Percentiles rank a stretch among this genome's conserved stretches.
These are phyloP conservation scores for Heliconius cydno DNA, from an alignment of 2,888 invertebrate species.

Conservation along the genomic window DNA sequence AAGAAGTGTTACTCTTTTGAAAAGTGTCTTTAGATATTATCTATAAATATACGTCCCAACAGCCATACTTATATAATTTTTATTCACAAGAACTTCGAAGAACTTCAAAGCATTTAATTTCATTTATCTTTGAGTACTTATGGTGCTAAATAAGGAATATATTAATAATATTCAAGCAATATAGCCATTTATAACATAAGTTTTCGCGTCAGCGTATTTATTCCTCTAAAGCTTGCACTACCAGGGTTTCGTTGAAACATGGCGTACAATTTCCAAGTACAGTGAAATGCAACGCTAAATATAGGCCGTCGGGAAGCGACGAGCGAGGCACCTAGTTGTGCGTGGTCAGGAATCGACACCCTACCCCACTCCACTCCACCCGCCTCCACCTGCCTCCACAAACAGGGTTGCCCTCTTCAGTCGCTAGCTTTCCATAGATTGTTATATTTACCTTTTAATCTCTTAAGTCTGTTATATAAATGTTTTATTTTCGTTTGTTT, in stretches of 20 bases:
- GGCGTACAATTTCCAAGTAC: constrained; percentile 53
- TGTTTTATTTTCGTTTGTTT: constrained; percentile 21
- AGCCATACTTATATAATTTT: not conserved
- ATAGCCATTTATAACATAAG: constrained; percentile 4
- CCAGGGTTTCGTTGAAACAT: constrained; percentile 46
- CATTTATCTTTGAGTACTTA: not conserved
- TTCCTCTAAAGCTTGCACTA: constrained; percentile 21
- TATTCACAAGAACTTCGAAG: too few relatives aligned
- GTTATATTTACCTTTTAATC: constrained; percentile 29
- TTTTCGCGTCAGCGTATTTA: constrained; percentile 11
- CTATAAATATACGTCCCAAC: not conserved
- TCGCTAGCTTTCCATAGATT: constrained; percentile 25
- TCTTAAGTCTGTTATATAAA: constrained; percentile 17
- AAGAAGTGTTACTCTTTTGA: not conserved
- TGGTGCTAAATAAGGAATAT: constrained; percentile 4
- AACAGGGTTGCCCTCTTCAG: constrained; percentile 50
- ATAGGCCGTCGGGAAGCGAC: constrained; percentile 66
- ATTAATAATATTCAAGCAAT: not conserved
- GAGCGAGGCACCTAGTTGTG: constrained; percentile 67
- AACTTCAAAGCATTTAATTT: not conserved
- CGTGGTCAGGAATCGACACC: constrained; percentile 74
- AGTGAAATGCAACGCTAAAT: constrained; percentile 76
- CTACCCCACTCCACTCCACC: constrained; percentile 54
- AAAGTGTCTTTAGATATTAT: constrained; percentile 7
- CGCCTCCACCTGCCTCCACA: constrained; percentile 35